Evolutionary conservation across 1,140 invertebrate genomes (phyloP), one percentile per base, ranked within the genome.

Genomic region (Antheraea mylitta): DNA sequence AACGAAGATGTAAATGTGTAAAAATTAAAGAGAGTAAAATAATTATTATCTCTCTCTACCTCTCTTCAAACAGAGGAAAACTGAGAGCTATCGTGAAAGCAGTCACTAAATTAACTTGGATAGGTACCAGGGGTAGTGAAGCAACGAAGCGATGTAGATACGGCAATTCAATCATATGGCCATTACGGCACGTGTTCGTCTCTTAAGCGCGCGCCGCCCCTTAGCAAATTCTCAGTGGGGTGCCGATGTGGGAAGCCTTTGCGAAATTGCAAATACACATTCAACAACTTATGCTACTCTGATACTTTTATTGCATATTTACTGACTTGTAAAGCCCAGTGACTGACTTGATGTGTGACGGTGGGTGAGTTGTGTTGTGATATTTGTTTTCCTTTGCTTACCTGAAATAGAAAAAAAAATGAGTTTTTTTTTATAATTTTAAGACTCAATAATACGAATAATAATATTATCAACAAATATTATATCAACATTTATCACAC

Each of bases 91-190:
- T 53, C 45, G 16, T 53, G 9, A 53, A 1, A 53, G 10, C 66
- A 69, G 63, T 66, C 67, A 67, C 68, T 74, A 81, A 82, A 79
- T 82, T 82, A 84, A 53, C 80, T 76, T 81, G 77, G 74, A 84
- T 80, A 80, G 71, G 80, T 87, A 86, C 80, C 72, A 82, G 77
- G 80, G 70, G 80, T 75, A 76, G 64, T 71, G 78, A 78, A 77
- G 79, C 73, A 79, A 63, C 72, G 83, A 85, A 62, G 78, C 76
- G 76, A 72, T 69, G 75, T 69, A 85, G 80, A 88, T 86, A 84
- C 77, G 79, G 80, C 84, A 81, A 84, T 86, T 89, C 81, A 87
- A 87, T 87, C 84, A 79, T 73, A 77, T 70, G 77, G 76, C 78
- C 79, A 87, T 86, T 89, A 88, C 80, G 75, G 74, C 73, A 81